Base-by-base conservation (phyloP, 1,140 invertebrate genomes). In the Calephelis virginiensis region DNA sequence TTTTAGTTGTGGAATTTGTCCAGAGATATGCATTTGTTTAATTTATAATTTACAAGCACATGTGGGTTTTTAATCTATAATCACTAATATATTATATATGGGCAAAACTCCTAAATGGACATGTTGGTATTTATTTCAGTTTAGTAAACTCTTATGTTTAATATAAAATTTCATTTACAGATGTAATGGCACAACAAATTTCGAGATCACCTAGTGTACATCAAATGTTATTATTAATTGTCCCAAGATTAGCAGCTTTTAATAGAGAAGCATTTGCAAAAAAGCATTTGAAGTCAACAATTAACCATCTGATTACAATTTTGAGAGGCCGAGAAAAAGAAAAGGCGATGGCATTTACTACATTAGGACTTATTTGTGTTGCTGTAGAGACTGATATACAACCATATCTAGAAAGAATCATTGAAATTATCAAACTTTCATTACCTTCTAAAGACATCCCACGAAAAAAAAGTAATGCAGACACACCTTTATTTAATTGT, bases 211-310 rank as follows among this genome's bases (percentile, higher is more conserved):
- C 92, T 0, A 95, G 96, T 91, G 96, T 99, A 40, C 98, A 99
- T 78, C 96, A 98, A 79, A 95, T 96, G 8, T 86, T 99, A 6
- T 92, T 99, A 66, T 94, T 95, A 50, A 93, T 99, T 53, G 92
- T 99, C 73, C 98, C 98, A 17, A 93, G 98, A 68, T 85, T 99
- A 11, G 98, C 97, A n/a, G 97, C 97, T 9, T 98, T 99, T 74
- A 95, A 98, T 82, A 95, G 94, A 64, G 94, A 95, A 17, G 93
- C 94, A 38, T 99, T 99, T 82, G 93, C 94, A 1, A 92, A 92
- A 50, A 93, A 96, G 72, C 95, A 98, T 91, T 90, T 99, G 1
- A 93, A 93, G n/a, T 94, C 94, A 0, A 95, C 96, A 4, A 94
- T 99, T 76, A 93, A 92, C 63, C 97, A 98, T 83, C 89, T 99